Conservation (phyloP, 2,888 invertebrate species). For the Lithophane ornitopus region DNA sequence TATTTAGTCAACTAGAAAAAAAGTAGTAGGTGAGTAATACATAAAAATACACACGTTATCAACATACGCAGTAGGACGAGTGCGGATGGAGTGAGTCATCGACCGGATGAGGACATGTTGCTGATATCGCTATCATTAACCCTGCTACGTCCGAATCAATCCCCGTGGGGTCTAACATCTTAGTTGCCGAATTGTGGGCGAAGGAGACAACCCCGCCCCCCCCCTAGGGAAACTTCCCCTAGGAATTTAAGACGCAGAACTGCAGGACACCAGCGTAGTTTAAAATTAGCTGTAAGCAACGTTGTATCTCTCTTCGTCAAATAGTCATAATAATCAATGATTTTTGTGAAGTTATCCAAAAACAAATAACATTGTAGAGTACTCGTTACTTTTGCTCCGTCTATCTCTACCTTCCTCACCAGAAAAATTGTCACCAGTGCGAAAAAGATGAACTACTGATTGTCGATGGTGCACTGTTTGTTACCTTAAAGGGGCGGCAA, state of each 20-base stretch:
- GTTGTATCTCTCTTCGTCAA: neutral
- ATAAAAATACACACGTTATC: slow-evolving; percentile 29
- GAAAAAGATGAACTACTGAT: neutral
- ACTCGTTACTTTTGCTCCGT: neutral
- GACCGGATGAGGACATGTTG: slow-evolving; percentile 13
- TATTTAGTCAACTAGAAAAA: slow-evolving; percentile 6
- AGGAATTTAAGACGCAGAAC: neutral
- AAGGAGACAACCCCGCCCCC: neutral
- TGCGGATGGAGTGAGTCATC: slow-evolving; percentile 22
- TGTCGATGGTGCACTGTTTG: neutral
- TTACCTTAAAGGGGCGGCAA: neutral
- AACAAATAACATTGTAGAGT: too few relatives aligned
- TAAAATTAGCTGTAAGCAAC: neutral
- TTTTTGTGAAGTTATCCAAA: neutral
- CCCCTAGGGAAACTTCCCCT: neutral
- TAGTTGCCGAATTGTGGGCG: slow-evolving; percentile 1
- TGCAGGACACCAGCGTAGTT: neutral
- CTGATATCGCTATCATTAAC: slow-evolving; percentile 29
- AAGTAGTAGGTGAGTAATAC: neutral
- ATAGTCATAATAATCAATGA: too few relatives aligned
- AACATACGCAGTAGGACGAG: neutral
- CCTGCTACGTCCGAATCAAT: neutral
- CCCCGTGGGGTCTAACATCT: slow-evolving; percentile 11
- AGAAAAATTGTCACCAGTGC: neutral
- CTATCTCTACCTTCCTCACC: neutral